phyloP scores from a whole-genome alignment of 2,888 invertebrate genomes.

The Beris morrisii region DNA sequence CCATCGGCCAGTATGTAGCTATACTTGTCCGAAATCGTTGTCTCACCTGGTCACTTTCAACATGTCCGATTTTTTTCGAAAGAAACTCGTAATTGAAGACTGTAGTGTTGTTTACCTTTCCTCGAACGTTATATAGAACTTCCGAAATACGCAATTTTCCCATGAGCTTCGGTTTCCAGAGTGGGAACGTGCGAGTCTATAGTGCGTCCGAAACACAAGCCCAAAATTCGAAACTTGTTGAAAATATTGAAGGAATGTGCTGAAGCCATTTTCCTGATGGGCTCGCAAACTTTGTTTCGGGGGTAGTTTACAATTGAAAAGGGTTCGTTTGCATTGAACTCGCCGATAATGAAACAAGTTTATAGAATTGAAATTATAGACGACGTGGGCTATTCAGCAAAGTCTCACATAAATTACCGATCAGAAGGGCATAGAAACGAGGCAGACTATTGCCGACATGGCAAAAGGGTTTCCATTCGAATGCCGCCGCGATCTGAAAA shows the following conservation, averaged over 20 bases:
- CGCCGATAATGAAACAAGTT: conserved; percentile 19
- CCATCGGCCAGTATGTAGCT: neutral
- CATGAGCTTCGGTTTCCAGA: conserved; percentile 32
- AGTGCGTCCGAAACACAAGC: neutral
- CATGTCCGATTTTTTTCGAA: no score
- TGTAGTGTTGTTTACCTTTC: conserved; percentile 16
- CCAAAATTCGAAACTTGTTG: conserved; percentile 15
- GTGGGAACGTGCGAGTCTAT: conserved; percentile 11
- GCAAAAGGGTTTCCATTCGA: conserved; percentile 22
- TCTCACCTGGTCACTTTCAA: no score
- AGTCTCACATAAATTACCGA: conserved; percentile 32
- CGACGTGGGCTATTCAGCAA: neutral
- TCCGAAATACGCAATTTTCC: conserved; percentile 29
- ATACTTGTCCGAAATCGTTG: conserved; percentile 9
- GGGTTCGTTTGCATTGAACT: conserved; percentile 11
- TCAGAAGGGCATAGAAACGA: conserved; percentile 15
- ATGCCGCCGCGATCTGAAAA: conserved; percentile 11
- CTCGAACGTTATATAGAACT: neutral
- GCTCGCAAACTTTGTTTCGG: conserved; percentile 23
- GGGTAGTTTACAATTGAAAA: conserved; percentile 9
- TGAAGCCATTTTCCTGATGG: conserved; percentile 30
- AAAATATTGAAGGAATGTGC: conserved; percentile 29
- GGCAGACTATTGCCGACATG: conserved; percentile 6
- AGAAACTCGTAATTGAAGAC: conserved; percentile 2
- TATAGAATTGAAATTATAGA: neutral